These are phyloP conservation scores for Polyommatus icarus DNA, from an alignment of 2,888 invertebrate genomes.

Conservation along the genomic window DNA sequence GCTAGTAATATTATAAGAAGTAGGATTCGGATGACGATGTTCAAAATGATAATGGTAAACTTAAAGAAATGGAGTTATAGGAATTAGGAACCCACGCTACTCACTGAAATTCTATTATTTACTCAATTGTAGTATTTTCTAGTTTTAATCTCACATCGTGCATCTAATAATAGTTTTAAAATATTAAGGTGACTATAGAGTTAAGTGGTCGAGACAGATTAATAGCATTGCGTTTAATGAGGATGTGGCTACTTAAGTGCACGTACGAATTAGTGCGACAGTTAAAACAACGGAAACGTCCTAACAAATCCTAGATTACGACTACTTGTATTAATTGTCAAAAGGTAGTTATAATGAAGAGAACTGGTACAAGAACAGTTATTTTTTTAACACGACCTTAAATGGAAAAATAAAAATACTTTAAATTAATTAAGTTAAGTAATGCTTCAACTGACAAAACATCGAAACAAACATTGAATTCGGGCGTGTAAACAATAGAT, in stretches of 20 bases:
- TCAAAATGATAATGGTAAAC: not conserved
- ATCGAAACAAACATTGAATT: too few species aligned
- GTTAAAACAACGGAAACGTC: constrained; percentile 73
- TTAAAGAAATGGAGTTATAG: not conserved
- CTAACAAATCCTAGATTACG: constrained; percentile 70
- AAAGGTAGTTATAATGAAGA: not conserved
- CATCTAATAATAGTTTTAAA: constrained; percentile 14
- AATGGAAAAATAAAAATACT: too few species aligned
- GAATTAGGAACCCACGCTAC: not conserved
- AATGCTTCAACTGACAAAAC: too few species aligned
- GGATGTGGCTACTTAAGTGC: constrained; percentile 74
- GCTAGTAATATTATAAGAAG: too few species aligned
- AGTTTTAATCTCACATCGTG: constrained; percentile 6
- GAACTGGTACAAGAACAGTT: not conserved
- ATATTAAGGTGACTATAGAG: constrained; percentile 43
- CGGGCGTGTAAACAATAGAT: too few species aligned
- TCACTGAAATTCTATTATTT: too few species aligned
- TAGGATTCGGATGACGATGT: not conserved
- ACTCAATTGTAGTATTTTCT: constrained; percentile 5
- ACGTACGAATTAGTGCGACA: constrained; percentile 71
- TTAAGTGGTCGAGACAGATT: constrained; percentile 58
- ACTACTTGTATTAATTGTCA: constrained; percentile 43
- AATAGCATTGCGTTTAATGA: constrained; percentile 74
- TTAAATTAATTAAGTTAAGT: too few species aligned
- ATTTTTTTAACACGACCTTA: not conserved